Evolutionary conservation across 2,113 vertebrate genomes (phyloP).

Genomic region (Trochalopteron elliotii): DNA sequence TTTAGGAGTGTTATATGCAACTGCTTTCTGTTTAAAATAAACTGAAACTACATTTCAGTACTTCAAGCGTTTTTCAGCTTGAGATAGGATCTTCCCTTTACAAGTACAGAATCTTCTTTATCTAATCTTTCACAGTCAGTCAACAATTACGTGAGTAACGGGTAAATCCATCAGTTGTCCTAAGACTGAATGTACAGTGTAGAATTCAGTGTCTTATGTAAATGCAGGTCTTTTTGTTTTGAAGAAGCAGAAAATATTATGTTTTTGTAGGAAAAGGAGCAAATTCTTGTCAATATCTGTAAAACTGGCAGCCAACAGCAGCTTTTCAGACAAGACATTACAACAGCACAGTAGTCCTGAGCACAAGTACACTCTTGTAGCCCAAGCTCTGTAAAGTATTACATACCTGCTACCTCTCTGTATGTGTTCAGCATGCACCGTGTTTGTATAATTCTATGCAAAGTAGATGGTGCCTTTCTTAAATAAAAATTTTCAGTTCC

Average conservation of each 20-base stretch:
- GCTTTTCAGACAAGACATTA: not conserved
- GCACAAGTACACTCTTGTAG: not conserved
- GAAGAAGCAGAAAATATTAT: not conserved
- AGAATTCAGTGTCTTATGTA: not conserved
- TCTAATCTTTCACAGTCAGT: not conserved
- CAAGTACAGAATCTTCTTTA: not conserved
- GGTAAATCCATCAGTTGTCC: not conserved
- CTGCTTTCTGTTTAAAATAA: not conserved
- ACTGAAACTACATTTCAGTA: not conserved
- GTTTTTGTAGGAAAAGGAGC: not conserved
- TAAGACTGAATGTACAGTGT: not conserved
- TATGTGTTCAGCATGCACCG: not conserved
- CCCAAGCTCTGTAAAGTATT: not conserved
- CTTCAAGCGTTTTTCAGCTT: not conserved
- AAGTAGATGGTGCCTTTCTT: not conserved
- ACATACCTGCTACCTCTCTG: not conserved
- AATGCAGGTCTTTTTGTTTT: not conserved
- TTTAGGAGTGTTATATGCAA: not conserved
- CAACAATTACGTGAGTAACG: not conserved
- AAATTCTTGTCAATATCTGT: not conserved
- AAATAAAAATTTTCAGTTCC: not conserved
- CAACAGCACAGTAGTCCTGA: not conserved
- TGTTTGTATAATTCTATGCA: not conserved
- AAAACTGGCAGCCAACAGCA: not conserved
- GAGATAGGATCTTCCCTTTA: not conserved